A percentile compares a stretch with the other conserved stretches of the same genome.
Conservation (phyloP, 2,888 invertebrate species). For the Lepidocyrtinus sp. region DNA sequence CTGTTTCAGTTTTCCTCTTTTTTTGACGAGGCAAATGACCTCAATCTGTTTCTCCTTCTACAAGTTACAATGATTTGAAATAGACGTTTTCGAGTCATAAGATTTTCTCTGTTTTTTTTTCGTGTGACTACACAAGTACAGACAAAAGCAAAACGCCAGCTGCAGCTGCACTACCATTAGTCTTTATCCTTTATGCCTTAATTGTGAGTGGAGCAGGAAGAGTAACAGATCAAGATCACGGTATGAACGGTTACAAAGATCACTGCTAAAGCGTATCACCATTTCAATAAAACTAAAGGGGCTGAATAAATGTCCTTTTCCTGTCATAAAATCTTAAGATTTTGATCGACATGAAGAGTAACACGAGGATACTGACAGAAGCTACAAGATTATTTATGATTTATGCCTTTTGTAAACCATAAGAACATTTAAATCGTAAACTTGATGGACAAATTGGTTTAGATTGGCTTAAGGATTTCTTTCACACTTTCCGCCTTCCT, state of each 20-base stretch:
- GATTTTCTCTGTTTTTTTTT: background rate
- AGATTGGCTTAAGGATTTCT: constrained; percentile 5
- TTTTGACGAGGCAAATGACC: background rate
- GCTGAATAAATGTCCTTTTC: no score
- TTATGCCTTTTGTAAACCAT: background rate
- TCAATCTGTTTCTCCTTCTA: constrained; percentile 5
- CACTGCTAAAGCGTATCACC: no score
- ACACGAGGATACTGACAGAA: no score
- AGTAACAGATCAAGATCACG: background rate
- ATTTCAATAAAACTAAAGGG: no score
- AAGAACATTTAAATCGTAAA: background rate
- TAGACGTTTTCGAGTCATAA: background rate
- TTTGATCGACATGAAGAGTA: no score
- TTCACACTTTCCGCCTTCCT: constrained; percentile 4
- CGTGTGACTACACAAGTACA: background rate
- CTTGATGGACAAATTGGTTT: constrained; percentile 2
- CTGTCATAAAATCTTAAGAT: no score
- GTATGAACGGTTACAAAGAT: no score
- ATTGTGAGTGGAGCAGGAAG: constrained; percentile 7
- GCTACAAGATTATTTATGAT: background rate
- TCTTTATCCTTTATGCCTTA: background rate
- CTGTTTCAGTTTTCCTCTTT: background rate
- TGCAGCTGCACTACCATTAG: background rate
- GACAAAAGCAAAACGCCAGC: background rate
- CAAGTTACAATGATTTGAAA: background rate